Evolutionary conservation across 1,140 invertebrate genomes (phyloP).

Genomic region (Halesus radiatus): DNA sequence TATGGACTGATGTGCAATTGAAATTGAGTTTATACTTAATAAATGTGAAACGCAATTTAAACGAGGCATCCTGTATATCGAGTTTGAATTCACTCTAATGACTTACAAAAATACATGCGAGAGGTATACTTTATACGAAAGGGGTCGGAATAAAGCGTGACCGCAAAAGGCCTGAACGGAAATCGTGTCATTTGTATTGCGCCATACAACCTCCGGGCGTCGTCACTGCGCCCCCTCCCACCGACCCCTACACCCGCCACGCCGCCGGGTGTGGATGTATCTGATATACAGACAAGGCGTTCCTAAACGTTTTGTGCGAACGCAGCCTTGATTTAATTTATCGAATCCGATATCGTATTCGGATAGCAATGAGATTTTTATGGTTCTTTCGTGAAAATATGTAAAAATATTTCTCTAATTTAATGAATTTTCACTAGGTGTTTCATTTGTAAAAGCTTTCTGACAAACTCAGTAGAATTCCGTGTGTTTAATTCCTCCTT

Average conservation of each 20-base stretch:
- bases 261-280: slow-evolving; percentile 8
- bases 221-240: background rate
- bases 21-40: no score
- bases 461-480: no score
- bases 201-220: slow-evolving; percentile 14
- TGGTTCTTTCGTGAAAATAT: no score
- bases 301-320: slow-evolving; percentile 6
- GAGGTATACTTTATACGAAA: slow-evolving; percentile 7
- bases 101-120: slow-evolving; percentile 16
- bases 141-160: slow-evolving; percentile 37
- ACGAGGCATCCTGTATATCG: background rate
- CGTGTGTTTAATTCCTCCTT: no score
- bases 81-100: slow-evolving; percentile 12
- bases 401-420: no score
- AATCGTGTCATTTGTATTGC: slow-evolving; percentile 37
- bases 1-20: no score
- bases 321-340: background rate
- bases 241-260: no score
- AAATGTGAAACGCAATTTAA: no score
- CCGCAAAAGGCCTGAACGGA: slow-evolving; percentile 33
- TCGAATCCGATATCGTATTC: no score
- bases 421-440: no score
- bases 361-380: no score
- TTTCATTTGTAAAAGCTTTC: no score
- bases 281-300: slow-evolving; percentile 19